These are phyloP conservation scores for Orius laevigatus DNA, from an alignment of 1,140 invertebrate genomes.

Conservation along the genomic window DNA sequence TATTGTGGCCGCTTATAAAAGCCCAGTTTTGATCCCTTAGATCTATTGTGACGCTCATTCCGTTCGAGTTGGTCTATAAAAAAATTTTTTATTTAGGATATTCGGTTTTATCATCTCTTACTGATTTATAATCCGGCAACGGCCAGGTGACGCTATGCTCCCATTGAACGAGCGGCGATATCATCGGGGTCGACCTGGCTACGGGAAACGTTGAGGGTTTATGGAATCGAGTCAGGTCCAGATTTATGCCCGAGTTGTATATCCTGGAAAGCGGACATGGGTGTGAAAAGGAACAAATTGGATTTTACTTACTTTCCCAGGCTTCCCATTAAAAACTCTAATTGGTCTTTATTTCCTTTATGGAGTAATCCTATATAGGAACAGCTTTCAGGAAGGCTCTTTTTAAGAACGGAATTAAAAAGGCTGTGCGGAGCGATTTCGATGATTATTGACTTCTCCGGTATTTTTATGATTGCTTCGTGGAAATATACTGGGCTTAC, in stretches of 20 bases:
- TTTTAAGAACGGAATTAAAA: conserved; percentile 71
- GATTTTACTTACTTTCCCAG: conserved; percentile 53
- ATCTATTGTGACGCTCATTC: conserved; percentile 46
- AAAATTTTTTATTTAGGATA: too few species aligned
- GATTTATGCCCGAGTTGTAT: conserved; percentile 61
- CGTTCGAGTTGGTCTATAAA: conserved; percentile 35
- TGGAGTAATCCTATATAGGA: conserved; percentile 66
- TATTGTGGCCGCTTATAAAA: conserved; percentile 74
- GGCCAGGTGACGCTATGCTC: conserved; percentile 69
- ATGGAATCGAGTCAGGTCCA: conserved; percentile 56
- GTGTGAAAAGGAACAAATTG: too few species aligned
- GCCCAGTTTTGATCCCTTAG: conserved; percentile 51
- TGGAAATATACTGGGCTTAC: conserved; percentile 69
- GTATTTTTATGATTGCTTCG: conserved; percentile 68
- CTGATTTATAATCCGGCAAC: not conserved
- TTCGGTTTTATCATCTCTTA: too few species aligned
- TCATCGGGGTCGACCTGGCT: conserved; percentile 74
- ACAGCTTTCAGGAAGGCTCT: conserved; percentile 39
- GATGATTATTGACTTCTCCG: conserved; percentile 71
- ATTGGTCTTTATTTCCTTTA: conserved; percentile 40
- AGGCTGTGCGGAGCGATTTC: conserved; percentile 88
- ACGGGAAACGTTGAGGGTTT: conserved; percentile 65
- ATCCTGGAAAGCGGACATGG: conserved; percentile 34
- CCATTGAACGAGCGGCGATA: conserved; percentile 73
- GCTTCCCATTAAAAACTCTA: conserved; percentile 47